Conservation (phyloP, 2,797 vertebrate genomes). For the Valencia hispanica region DNA sequence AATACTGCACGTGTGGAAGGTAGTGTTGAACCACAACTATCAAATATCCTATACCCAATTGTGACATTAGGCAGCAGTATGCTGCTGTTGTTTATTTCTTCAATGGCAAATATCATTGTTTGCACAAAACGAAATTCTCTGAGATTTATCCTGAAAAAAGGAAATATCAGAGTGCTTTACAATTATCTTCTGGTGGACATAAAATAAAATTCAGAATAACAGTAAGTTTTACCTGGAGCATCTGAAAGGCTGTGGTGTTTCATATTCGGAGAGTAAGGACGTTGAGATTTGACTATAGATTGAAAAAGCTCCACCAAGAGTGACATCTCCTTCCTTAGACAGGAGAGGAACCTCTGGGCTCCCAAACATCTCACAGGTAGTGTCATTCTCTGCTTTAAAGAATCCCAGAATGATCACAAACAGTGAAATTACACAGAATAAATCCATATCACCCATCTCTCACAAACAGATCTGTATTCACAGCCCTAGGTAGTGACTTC, state of each 20-base stretch:
- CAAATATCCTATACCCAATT: slow-evolving; percentile 79
- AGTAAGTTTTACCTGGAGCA: slow-evolving; percentile 73
- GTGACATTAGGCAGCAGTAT: slow-evolving; percentile 75
- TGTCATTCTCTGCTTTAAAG: slow-evolving; percentile 46
- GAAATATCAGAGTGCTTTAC: neutral
- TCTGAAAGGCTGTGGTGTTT: slow-evolving; percentile 59
- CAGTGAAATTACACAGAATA: slow-evolving; percentile 62
- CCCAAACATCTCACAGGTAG: slow-evolving; percentile 68
- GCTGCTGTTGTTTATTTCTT: slow-evolving; percentile 82
- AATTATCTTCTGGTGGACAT: neutral
- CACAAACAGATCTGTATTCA: slow-evolving; percentile 2
- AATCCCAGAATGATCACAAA: slow-evolving; percentile 52
- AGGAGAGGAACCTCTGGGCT: slow-evolving; percentile 70
- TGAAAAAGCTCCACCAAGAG: slow-evolving; percentile 80
- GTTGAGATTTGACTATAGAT: slow-evolving; percentile 71
- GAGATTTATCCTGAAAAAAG: slow-evolving; percentile 67
- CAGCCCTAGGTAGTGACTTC: neutral
- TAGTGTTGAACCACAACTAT: slow-evolving; percentile 77
- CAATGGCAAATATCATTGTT: slow-evolving; percentile 83
- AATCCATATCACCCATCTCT: slow-evolving; percentile 32
- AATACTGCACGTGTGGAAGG: slow-evolving; percentile 72
- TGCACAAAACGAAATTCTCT: slow-evolving; percentile 81
- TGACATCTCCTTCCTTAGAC: slow-evolving; percentile 75
- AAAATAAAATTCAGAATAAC: neutral
- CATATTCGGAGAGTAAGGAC: slow-evolving; percentile 57